These are phyloP conservation scores for Sialia sialis DNA, from an alignment of 2,113 vertebrate species.

Conservation along the genomic window DNA sequence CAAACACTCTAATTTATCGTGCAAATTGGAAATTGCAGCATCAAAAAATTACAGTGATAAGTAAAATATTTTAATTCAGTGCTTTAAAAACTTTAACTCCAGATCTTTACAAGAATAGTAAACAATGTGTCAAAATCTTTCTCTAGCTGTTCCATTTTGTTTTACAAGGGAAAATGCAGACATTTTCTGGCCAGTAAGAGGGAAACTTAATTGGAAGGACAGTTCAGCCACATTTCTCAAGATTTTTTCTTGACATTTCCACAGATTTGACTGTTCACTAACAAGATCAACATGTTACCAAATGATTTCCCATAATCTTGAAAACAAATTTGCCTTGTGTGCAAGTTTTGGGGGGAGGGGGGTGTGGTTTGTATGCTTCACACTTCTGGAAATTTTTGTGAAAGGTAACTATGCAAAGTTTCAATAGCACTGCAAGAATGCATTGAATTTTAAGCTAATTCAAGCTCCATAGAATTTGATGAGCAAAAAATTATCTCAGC, in stretches of 20 bases:
- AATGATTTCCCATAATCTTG: not conserved
- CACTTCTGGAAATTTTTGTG: not conserved
- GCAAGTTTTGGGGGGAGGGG: rapidly evolving
- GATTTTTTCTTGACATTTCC: not conserved
- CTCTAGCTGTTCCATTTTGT: not conserved
- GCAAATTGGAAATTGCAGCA: not conserved
- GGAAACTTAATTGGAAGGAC: not conserved
- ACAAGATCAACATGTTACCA: not conserved
- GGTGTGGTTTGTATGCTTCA: not conserved
- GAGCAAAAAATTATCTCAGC: not conserved
- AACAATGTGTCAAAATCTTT: not conserved
- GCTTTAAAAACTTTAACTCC: not conserved
- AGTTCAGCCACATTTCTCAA: not conserved
- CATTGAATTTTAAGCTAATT: not conserved
- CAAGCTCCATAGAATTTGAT: not conserved
- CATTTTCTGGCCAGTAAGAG: not conserved
- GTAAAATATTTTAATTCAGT: not conserved
- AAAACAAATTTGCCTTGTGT: not conserved
- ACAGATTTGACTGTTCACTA: not conserved
- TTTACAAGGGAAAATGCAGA: not conserved
- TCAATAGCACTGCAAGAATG: not conserved
- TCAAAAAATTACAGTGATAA: not conserved
- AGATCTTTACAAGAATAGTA: not conserved
- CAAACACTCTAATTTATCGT: not conserved
- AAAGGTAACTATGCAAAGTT: not conserved